Evolutionary conservation across 2,797 vertebrate genomes (phyloP).

Genomic region (Paguma larvata): DNA sequence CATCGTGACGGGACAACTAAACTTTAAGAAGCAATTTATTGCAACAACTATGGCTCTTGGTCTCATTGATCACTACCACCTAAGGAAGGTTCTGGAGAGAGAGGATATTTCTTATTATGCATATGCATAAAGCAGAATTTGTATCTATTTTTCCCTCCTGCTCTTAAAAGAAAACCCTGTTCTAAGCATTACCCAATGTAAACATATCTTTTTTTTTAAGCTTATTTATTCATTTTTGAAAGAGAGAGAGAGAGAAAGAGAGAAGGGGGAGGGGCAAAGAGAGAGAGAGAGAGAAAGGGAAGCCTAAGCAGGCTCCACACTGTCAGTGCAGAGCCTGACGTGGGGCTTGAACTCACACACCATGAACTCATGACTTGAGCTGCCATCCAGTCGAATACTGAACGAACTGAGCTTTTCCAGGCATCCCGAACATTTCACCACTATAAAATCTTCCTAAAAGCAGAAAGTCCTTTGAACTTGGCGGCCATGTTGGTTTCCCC

Average conservation of each 20-base stretch:
- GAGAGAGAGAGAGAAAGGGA: too few relatives aligned
- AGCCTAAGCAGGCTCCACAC: too few relatives aligned
- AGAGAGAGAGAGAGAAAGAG: too few relatives aligned
- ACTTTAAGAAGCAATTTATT: neutral
- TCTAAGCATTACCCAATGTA: neutral
- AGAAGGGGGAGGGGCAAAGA: too few relatives aligned
- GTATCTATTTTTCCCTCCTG: neutral
- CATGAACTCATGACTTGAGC: too few relatives aligned
- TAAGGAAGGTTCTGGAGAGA: neutral
- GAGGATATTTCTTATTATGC: neutral
- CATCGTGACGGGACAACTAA: neutral
- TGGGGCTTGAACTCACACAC: too few relatives aligned
- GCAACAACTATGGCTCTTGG: neutral
- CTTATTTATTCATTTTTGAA: too few relatives aligned
- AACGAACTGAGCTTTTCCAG: too few relatives aligned
- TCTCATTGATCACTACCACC: neutral
- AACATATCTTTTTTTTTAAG: neutral
- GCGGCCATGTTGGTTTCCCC: neutral
- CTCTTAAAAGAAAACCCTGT: neutral
- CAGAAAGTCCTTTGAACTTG: neutral
- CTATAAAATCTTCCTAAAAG: neutral
- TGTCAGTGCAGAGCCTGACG: too few relatives aligned
- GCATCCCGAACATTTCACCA: neutral
- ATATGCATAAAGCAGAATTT: neutral
- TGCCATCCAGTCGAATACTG: too few relatives aligned